Conservation (phyloP, 2,113 vertebrate genomes). For the Procavia capensis region DNA sequence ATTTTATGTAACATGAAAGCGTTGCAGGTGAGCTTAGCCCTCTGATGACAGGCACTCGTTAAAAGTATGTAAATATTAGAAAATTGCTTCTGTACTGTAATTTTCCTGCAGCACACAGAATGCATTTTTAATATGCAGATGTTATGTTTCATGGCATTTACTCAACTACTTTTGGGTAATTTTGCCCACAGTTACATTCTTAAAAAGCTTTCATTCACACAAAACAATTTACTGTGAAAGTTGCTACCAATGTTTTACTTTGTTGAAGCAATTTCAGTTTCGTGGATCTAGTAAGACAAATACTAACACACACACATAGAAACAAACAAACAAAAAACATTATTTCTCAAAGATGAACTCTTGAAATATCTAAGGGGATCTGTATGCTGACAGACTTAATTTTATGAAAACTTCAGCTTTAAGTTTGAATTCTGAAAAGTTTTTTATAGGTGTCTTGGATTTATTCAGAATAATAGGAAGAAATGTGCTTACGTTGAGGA, state of each 20-base stretch:
- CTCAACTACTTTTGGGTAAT: constrained; percentile 51
- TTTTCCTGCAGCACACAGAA: constrained; percentile 18
- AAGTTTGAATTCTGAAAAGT: constrained; percentile 46
- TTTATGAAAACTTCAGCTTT: constrained; percentile 34
- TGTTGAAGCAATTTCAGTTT: constrained; percentile 27
- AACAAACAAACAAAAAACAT: not conserved
- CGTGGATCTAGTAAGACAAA: constrained; percentile 53
- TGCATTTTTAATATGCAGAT: constrained; percentile 25
- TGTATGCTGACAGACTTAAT: not conserved
- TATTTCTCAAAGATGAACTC: constrained; percentile 1
- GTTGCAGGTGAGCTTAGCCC: not conserved
- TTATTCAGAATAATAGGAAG: constrained; percentile 43
- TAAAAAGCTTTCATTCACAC: constrained; percentile 59
- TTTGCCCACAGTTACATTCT: constrained; percentile 61
- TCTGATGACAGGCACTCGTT: not conserved
- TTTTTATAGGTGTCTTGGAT: constrained; percentile 5
- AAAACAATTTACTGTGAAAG: constrained; percentile 61
- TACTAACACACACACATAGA: not conserved
- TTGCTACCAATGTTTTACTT: constrained; percentile 42
- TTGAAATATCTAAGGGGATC: constrained; percentile 16
- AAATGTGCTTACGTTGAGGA: not conserved
- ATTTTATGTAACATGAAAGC: constrained; percentile 68
- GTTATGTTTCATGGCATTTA: constrained; percentile 71
- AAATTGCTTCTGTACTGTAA: not conserved
- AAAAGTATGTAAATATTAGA: constrained; percentile 79